A percentile compares a stretch with the other conserved stretches of the same genome.
phyloP scores from a whole-genome alignment of 2,113 vertebrate genomes.

The Scolopax mira region DNA sequence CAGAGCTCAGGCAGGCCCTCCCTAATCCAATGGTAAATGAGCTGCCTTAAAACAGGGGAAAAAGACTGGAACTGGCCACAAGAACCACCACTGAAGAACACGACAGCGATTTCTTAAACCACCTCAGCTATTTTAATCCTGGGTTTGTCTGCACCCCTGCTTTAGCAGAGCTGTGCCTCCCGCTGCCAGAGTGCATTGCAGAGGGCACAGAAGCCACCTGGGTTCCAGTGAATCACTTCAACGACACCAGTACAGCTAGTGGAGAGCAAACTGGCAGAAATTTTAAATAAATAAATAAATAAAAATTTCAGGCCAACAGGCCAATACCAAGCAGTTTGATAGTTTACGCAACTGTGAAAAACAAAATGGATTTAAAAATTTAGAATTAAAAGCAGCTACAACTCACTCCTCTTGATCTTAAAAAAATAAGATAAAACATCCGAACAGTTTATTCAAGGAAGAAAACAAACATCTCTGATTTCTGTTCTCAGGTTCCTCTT shows the following conservation, averaged over 20 bases:
- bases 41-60: background rate
- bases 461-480: background rate
- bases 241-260: background rate
- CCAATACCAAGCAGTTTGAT: background rate
- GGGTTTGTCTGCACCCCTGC: background rate
- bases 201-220: background rate
- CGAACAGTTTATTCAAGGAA: background rate
- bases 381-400: background rate
- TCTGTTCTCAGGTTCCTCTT: background rate
- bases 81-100: background rate
- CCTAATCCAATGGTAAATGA: background rate
- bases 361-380: background rate
- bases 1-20: background rate
- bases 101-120: background rate
- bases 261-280: background rate
- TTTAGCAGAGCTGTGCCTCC: background rate
- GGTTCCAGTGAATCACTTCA: background rate
- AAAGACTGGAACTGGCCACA: background rate
- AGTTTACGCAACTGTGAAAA: background rate
- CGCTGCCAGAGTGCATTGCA: background rate
- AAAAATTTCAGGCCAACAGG: too few species aligned
- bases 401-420: background rate
- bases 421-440: background rate
- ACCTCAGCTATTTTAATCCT: background rate
- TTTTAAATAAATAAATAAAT: background rate